Conservation (phyloP, 2,113 vertebrate species). For the Micromys minutus region DNA sequence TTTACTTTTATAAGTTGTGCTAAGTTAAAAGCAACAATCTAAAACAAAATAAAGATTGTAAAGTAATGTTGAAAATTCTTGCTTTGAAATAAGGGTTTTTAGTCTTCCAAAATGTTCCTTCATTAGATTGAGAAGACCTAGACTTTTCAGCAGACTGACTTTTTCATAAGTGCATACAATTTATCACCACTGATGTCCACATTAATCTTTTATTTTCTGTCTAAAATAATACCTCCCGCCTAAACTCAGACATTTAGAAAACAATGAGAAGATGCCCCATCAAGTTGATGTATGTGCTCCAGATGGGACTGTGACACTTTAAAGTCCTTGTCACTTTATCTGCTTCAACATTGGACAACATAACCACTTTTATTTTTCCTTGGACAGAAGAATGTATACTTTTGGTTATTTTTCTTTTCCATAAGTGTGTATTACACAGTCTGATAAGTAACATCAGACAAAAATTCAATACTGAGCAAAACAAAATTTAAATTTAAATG, state of each 20-base stretch:
- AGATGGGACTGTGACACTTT: constrained; percentile 35
- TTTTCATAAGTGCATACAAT: constrained; percentile 50
- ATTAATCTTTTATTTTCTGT: constrained; percentile 70
- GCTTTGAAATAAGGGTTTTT: constrained; percentile 60
- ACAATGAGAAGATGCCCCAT: constrained; percentile 5
- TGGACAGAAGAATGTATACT: not conserved
- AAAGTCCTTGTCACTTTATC: not conserved
- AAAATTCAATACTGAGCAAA: not conserved
- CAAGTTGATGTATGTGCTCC: constrained; percentile 21
- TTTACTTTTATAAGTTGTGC: constrained; percentile 53
- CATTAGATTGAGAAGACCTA: constrained; percentile 48
- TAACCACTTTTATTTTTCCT: not conserved
- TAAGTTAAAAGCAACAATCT: constrained; percentile 40
- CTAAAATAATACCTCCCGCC: constrained; percentile 64
- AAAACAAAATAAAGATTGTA: constrained; percentile 55
- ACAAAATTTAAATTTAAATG: not conserved
- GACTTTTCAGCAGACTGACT: constrained; percentile 36
- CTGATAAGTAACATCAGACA: not conserved
- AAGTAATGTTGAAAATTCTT: constrained; percentile 57
- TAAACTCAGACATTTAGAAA: constrained; percentile 45
- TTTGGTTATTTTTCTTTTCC: not conserved
- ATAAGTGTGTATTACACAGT: not conserved
- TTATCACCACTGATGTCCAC: constrained; percentile 57
- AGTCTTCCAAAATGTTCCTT: constrained; percentile 43
- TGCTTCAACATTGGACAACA: not conserved